Percentiles rank a stretch among this genome's conserved stretches.
Conservation (phyloP, 2,113 vertebrate genomes). For the Barbus barbus region DNA sequence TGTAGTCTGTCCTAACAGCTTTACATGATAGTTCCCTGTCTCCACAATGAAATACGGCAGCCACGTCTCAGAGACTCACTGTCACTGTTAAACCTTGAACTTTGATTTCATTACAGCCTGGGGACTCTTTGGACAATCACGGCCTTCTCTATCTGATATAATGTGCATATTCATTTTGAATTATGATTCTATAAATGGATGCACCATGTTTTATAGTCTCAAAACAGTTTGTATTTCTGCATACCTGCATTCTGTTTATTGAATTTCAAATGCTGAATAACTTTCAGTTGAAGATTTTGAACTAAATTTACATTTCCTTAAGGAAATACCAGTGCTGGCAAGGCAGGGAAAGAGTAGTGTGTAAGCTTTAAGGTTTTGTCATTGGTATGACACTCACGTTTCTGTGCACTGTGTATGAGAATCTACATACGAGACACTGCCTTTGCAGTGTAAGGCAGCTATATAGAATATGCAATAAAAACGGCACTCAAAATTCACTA, state of each 20-base stretch:
- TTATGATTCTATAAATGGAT: background rate
- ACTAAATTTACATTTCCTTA: background rate
- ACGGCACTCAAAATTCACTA: background rate
- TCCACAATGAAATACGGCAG: conserved; percentile 1
- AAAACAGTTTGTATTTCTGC: conserved; percentile 3
- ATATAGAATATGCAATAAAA: background rate
- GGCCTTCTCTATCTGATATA: background rate
- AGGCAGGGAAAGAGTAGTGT: background rate
- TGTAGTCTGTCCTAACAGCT: background rate
- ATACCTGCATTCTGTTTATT: background rate
- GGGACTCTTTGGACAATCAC: background rate
- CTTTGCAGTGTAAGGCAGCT: background rate
- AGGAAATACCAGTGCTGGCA: background rate
- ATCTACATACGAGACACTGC: background rate
- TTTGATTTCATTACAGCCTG: conserved; percentile 19
- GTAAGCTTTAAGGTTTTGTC: background rate
- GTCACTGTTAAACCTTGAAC: conserved; percentile 16
- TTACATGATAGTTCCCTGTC: background rate
- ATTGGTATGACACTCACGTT: background rate
- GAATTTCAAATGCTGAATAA: conserved; percentile 6
- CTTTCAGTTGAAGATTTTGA: background rate
- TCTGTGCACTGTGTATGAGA: background rate
- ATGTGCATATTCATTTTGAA: conserved; percentile 14
- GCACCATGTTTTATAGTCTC: background rate
- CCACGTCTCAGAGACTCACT: background rate